Evolutionary conservation across 2,797 vertebrate genomes (phyloP), one percentile per base, ranked within the genome.

Genomic region (Alcedo atthis): DNA sequence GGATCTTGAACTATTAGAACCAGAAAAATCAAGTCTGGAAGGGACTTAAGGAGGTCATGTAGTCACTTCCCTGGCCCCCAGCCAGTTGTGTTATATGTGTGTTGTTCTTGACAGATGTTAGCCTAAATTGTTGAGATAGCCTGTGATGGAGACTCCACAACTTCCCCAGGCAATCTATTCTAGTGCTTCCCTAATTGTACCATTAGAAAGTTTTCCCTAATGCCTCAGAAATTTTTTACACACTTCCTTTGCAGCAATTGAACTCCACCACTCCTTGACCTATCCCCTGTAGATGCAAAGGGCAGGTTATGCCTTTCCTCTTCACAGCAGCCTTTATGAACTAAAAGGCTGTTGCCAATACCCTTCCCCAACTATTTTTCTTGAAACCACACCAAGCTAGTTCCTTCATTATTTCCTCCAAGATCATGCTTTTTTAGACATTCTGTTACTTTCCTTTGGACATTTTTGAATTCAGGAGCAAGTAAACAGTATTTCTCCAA

Each of bases 171-270:
- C 94, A 92, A 91, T 94, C 85, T 92, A 42, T 81, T 94, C 81
- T 85, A 83, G 89, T 93, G 49, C 73, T 95, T 89, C 89, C 79
- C 89, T 95, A 96, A 95, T 95, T 95, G 93, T 95, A 75, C 89
- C 82, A 89, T 94, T 95, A 89, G 91, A 89, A 95, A 89, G 87
- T 95, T 95, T 95, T 95, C 94, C 94, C 94, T 85, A 94, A 95
- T 95, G 94, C 73, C 94, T 92, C 84, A 90, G 90, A 95, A 94
- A 83, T 94, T 82, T 94, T 95, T 95, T 95, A 95, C 89, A 87
- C 89, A 89, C 81, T 95, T 96, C 94, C 95, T 94, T 73, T 89
- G 81, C 17, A 21, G 89, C 87, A 83, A 94, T 35, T 93, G 94
- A 94, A 94, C 90, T 95, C 73, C 79, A 76, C 66, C 3, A 8